These are phyloP conservation scores for Eudemis profundana DNA, from an alignment of 2,888 invertebrate genomes.

Conservation along the genomic window DNA sequence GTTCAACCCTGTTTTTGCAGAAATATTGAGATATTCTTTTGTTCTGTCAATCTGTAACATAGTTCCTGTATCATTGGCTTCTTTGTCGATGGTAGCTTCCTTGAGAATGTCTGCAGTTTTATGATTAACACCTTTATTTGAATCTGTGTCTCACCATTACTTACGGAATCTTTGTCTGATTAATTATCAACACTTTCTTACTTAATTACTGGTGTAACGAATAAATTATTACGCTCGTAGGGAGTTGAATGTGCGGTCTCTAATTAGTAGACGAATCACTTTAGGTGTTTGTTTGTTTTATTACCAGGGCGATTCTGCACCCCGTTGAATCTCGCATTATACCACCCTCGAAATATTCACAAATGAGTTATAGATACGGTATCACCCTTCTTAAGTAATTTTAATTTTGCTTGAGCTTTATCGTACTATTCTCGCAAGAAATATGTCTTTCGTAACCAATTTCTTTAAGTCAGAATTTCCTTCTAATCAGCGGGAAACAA, in stretches of 20 bases:
- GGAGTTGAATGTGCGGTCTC: conserved; percentile 31
- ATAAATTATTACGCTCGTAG: conserved; percentile 46
- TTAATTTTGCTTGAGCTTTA: no score
- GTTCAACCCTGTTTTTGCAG: conserved; percentile 1
- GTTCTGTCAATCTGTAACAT: conserved; percentile 57
- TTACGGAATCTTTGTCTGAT: conserved; percentile 49
- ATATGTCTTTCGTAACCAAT: no score
- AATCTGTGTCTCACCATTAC: conserved; percentile 18
- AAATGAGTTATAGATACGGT: no score
- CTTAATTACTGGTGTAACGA: conserved; percentile 41
- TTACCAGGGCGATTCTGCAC: not conserved
- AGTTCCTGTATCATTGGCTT: conserved; percentile 48
- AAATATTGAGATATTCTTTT: conserved; percentile 53
- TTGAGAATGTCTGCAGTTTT: conserved; percentile 56
- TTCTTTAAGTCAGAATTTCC: no score
- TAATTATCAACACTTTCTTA: conserved; percentile 66
- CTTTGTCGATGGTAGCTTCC: conserved; percentile 62
- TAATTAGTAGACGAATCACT: conserved; percentile 33
- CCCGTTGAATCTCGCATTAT: no score
- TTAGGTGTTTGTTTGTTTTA: conserved; percentile 19
- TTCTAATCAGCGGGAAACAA: no score
- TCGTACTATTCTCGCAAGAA: no score
- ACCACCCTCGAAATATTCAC: no score
- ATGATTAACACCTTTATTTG: conserved; percentile 13
- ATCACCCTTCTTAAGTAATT: no score